Percentiles rank a stretch among this genome's conserved stretches.
Evolutionary conservation across 2,797 vertebrate genomes (phyloP).

Genomic region (Lepus oiostolus): DNA sequence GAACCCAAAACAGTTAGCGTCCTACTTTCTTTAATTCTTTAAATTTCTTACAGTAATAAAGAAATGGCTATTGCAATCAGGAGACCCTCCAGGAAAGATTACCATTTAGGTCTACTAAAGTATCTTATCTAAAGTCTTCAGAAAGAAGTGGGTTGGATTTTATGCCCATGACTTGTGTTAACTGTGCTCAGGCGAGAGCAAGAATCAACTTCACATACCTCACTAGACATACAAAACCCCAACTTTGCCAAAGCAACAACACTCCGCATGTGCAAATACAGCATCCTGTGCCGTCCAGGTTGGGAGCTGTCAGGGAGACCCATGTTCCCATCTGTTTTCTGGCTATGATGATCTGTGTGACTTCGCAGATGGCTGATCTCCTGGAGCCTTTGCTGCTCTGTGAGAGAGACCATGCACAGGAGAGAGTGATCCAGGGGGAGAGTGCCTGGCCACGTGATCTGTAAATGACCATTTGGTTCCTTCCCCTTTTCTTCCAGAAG

Average conservation of each 20-base stretch:
- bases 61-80: slow-evolving; percentile 21
- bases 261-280: neutral
- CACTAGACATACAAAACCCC: neutral
- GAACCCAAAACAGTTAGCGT: neutral
- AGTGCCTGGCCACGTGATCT: neutral
- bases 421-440: neutral
- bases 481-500: neutral
- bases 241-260: neutral
- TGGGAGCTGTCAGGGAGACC: neutral
- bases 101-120: slow-evolving; percentile 22
- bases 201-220: neutral
- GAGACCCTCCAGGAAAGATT: slow-evolving; percentile 43
- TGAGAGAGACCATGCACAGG: neutral
- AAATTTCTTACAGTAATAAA: slow-evolving; percentile 25
- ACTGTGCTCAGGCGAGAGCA: neutral
- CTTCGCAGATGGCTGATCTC: neutral
- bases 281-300: neutral
- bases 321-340: neutral
- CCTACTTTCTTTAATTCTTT: slow-evolving; percentile 27
- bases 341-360: neutral
- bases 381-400: neutral
- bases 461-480: neutral
- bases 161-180: slow-evolving; percentile 1
- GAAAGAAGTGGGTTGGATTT: slow-evolving; percentile 33
- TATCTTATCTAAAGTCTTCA: slow-evolving; percentile 39